Evolutionary conservation across 2,797 vertebrate species (phyloP).

Genomic region (Macropodus opercularis): DNA sequence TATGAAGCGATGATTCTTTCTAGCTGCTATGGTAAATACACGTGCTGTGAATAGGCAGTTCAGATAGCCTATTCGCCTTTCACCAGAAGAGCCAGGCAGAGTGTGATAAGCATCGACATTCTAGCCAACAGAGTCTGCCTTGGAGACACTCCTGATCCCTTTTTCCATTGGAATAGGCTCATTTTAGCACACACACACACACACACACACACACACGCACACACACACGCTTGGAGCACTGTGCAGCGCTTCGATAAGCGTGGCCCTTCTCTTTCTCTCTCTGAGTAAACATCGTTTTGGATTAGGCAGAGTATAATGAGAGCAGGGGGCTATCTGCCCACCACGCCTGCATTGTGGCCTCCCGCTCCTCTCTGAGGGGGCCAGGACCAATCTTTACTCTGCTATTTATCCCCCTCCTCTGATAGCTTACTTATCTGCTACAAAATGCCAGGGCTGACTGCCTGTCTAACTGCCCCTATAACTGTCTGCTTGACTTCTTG

Average conservation of each 20-base stretch:
- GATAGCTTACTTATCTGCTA: constrained; percentile 96
- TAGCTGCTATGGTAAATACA: constrained; percentile 62
- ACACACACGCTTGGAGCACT: constrained; percentile 57
- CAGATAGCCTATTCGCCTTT: constrained; percentile 74
- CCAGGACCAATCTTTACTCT: constrained; percentile 93
- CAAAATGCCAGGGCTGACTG: constrained; percentile 90
- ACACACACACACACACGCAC: constrained; percentile 29
- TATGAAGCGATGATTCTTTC: constrained; percentile 57
- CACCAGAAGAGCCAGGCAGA: constrained; percentile 67
- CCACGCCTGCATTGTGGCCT: constrained; percentile 89
- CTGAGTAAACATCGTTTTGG: constrained; percentile 86
- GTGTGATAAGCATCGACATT: constrained; percentile 79
- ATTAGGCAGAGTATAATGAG: constrained; percentile 85
- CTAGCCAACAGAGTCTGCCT: constrained; percentile 76
- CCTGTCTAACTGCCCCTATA: constrained; percentile 79
- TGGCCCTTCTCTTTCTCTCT: constrained; percentile 71
- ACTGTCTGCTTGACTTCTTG: constrained; percentile 56
- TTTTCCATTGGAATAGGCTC: constrained; percentile 80
- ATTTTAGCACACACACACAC: constrained; percentile 65
- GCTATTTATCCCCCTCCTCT: constrained; percentile 94
- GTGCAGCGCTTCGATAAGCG: constrained; percentile 81
- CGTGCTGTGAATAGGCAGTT: constrained; percentile 66
- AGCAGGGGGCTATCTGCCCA: constrained; percentile 82
- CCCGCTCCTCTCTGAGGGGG: constrained; percentile 84
- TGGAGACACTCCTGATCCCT: constrained; percentile 78